phyloP scores from a whole-genome alignment of 2,888 invertebrate genomes.

The Atrina japonica region DNA sequence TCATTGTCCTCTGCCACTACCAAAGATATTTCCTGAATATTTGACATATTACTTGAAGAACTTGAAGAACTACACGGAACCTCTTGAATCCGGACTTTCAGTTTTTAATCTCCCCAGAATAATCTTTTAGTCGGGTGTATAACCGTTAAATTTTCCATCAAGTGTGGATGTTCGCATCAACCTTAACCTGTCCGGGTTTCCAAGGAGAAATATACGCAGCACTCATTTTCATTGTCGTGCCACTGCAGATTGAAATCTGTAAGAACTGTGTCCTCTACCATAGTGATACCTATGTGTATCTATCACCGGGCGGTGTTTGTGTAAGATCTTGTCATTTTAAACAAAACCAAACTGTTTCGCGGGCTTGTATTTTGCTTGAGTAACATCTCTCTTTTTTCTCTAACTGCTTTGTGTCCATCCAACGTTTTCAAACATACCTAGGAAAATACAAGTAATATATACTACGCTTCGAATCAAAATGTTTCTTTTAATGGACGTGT shows the following conservation, averaged over 20 bases:
- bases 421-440: too few relatives aligned
- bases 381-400: background rate
- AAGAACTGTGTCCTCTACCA: constrained; percentile 12
- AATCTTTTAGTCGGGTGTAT: constrained; percentile 47
- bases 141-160: constrained; percentile 45
- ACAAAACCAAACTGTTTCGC: constrained; percentile 19
- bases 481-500: too few relatives aligned
- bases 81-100: constrained; percentile 46
- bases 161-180: constrained; percentile 41
- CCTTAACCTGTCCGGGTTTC: constrained; percentile 33
- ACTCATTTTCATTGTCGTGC: constrained; percentile 56
- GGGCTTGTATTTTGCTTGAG: background rate
- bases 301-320: constrained; percentile 13
- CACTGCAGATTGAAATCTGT: constrained; percentile 8
- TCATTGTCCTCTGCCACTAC: constrained; percentile 35
- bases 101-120: constrained; percentile 47
- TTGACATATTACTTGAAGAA: background rate
- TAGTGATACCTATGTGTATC: constrained; percentile 3
- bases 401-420: too few relatives aligned
- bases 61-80: constrained; percentile 22
- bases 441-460: too few relatives aligned
- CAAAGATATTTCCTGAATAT: constrained; percentile 16
- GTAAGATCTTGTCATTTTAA: constrained; percentile 8
- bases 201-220: constrained; percentile 44
- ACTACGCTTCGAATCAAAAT: too few relatives aligned